Evolutionary conservation across 2,113 vertebrate genomes (phyloP), one percentile per base, ranked within the genome.

Genomic region (Regulus satrapa): DNA sequence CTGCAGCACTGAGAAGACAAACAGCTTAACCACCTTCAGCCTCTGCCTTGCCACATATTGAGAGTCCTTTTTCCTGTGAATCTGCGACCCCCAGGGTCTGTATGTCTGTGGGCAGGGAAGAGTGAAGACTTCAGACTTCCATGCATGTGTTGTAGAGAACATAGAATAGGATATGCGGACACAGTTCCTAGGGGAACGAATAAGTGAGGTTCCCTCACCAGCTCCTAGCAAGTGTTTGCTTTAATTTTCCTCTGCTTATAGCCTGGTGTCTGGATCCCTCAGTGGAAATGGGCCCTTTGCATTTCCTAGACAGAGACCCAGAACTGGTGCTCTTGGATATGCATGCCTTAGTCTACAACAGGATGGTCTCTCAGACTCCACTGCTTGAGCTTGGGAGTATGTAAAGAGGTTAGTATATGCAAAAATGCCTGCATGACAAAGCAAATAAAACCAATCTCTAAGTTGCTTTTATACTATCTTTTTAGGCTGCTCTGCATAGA

Each of bases 11-110:
- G 97, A 98, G 92, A 84, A n/a, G 87, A 88, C 46, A 98, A 98
- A 98, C 97, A 98, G 97, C 98, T 98, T 98, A 98, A 96, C 97
- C 96, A 98, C 97, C 98, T 98, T 98, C 98, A 98, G 97, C 97
- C 98, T 97, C 97, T 97, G 96, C 98, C 98, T 98, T 88, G 97
- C 46, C 48, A n/a, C 28, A 88, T 93, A 18, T 88, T 97, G 96
- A 95, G 97, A 98, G 90, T 97, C 86, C 97, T 98, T 98, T 98
- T 98, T 85, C 97, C 95, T 45, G 61, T 51, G 69, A 85, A 94
- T 90, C 52, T 75, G 67, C 4, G 32, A 68, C 73, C 52, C 68
- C 48, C 62, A 55, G 46, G 13, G 18, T 49, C 26, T 74, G 3
- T 17, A 45, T 38, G 13, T 34, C 29, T 43, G 34, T 68, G 43